Evolutionary conservation across 2,888 invertebrate genomes (phyloP), one percentile per base, ranked within the genome.

Genomic region (Deilephila elpenor): DNA sequence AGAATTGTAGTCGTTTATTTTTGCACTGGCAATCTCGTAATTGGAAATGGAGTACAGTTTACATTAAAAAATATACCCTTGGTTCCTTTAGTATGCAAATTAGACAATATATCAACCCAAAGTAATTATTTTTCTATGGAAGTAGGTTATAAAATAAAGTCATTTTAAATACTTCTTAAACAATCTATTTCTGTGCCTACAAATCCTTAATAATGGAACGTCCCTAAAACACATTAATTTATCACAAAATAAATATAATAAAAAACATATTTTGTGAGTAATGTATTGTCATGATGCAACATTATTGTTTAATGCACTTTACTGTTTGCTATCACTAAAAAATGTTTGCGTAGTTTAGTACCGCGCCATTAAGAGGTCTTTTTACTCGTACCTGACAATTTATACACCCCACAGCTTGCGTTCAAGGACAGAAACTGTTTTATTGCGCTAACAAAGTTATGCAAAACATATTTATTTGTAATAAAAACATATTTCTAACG

Each of bases 381-480:
- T 67, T n/a, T 25, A 51, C 44, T 14, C 5, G 20, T 67, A 67
- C 67, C 67, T 67, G 67, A 64, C 19, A 44, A 67, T 67, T 67
- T 67, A 51, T 67, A 25, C 25, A 25, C 44, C 37, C 64, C 25
- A 67, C 67, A 51, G 67, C 20, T 14, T 20, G 25, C 11, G 37
- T 44, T 20, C 51, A 67, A 67, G 67, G 67, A 20, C 67, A 67
- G 25, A 29, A 67, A 67, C 67, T 67, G 51, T 67, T 67, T 67
- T 67, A 67, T 67, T 67, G 67, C 67, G 67, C n/a, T 67, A 67
- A 67, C 67, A 67, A 67, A 67, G 51, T 67, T 67, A 67, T 67
- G 67, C 67, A 67, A 67, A 60, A 67, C 51, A 67, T 67, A 51
- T 67, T 67, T 67, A 74, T 78, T 74, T 79, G 76, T 77, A 74